These are phyloP conservation scores for Huso huso DNA, from an alignment of 2,797 vertebrate species.

Conservation along the genomic window DNA sequence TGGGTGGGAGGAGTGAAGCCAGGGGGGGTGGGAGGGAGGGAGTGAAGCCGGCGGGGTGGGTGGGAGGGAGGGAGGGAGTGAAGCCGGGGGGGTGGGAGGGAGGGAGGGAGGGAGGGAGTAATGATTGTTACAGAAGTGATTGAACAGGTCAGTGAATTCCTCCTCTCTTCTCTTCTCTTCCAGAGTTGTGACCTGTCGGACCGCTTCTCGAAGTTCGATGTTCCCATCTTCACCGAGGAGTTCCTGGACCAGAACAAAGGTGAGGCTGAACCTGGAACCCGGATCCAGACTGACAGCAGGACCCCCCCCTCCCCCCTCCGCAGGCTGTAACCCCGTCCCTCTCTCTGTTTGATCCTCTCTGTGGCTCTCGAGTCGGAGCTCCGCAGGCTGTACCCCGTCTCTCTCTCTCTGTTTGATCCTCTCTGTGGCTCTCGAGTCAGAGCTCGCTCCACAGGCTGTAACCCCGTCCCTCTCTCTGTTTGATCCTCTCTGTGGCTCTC, in stretches of 20 bases:
- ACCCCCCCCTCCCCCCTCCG: accelerated
- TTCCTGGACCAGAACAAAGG: conserved; percentile 98
- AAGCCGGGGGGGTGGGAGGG: background rate
- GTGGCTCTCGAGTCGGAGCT: background rate
- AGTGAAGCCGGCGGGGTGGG: too few species aligned
- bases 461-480: background rate
- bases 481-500: too few species aligned
- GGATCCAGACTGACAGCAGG: background rate
- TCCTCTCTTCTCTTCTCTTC: conserved; percentile 11
- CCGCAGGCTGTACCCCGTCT: too few species aligned
- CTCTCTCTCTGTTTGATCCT: background rate
- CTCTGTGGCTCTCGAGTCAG: too few species aligned
- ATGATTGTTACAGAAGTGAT: background rate
- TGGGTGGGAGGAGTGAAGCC: too few species aligned
- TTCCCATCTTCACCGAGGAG: conserved; percentile 96
- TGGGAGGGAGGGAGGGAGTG: too few species aligned
- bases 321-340: too few species aligned
- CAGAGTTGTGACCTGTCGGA: conserved; percentile 66
- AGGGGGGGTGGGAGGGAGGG: too few species aligned
- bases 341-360: background rate
- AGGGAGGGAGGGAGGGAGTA: background rate
- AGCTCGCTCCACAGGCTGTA: too few species aligned
- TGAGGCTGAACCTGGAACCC: conserved; percentile 31
- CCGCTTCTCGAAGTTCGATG: conserved; percentile 74
- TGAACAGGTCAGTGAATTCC: background rate